These are phyloP conservation scores for Gobionotothen gibberifrons DNA, from an alignment of 2,797 vertebrate genomes.

Conservation along the genomic window DNA sequence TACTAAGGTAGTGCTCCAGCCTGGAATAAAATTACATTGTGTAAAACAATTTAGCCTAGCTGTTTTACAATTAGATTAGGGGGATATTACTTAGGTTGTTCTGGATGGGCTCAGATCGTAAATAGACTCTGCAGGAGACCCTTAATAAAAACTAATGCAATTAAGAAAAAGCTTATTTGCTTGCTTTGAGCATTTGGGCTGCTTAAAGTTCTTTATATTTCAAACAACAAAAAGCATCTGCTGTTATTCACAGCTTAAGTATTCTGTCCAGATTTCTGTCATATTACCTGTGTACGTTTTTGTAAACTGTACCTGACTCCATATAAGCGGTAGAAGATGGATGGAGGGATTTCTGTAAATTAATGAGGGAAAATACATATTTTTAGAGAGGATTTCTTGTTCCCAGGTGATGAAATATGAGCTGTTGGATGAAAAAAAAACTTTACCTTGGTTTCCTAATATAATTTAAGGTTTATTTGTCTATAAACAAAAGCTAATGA, in stretches of 20 bases:
- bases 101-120: slow-evolving; percentile 35
- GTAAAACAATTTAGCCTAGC: slow-evolving; percentile 58
- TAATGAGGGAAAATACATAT: slow-evolving; percentile 45
- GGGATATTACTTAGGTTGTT: slow-evolving; percentile 50
- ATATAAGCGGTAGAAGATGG: too few species aligned
- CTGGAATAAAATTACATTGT: slow-evolving; percentile 70
- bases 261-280: too few species aligned
- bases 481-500: too few species aligned
- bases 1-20: slow-evolving; percentile 65
- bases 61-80: slow-evolving; percentile 64
- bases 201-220: slow-evolving; percentile 20
- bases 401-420: slow-evolving; percentile 66
- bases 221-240: neutral
- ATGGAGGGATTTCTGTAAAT: too few species aligned
- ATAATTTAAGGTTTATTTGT: neutral
- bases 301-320: too few species aligned
- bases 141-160: slow-evolving; percentile 58
- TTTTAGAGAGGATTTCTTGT: slow-evolving; percentile 60
- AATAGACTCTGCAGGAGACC: slow-evolving; percentile 48
- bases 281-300: too few species aligned
- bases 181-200: slow-evolving; percentile 26
- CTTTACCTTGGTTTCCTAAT: slow-evolving; percentile 6
- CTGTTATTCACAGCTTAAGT: neutral
- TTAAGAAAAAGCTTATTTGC: slow-evolving; percentile 40
- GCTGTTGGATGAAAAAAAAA: neutral